These are phyloP conservation scores for Tinamus guttatus DNA, from an alignment of 2,113 vertebrate genomes.

Conservation along the genomic window DNA sequence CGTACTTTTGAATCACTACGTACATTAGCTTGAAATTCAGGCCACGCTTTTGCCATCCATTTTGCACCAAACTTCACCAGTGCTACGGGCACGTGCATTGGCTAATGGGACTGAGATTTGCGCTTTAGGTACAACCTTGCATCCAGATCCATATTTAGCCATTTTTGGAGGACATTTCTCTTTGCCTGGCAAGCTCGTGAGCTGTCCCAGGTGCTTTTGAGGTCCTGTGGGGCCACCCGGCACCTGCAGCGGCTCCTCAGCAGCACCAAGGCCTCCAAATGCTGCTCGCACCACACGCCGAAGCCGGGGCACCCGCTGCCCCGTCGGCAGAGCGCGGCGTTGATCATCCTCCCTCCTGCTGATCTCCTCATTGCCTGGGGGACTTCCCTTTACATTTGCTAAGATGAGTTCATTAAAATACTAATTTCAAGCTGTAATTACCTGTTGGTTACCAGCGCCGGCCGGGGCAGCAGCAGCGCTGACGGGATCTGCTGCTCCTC, in stretches of 20 bases:
- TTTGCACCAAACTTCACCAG: neutral
- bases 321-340: slow-evolving; percentile 60
- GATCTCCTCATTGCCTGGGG: slow-evolving; percentile 71
- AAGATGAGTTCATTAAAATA: slow-evolving; percentile 80
- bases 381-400: slow-evolving; percentile 72
- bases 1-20: neutral
- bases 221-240: neutral
- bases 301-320: neutral
- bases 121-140: neutral
- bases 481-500: neutral
- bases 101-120: rapidly evolving
- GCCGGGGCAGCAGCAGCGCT: neutral
- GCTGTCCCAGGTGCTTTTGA: neutral
- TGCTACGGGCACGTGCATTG: rapidly evolving
- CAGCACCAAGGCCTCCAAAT: neutral
- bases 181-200: neutral
- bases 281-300: neutral
- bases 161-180: neutral
- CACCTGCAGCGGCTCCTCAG: neutral
- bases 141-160: neutral
- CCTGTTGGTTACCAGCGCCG: slow-evolving; percentile 67
- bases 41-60: neutral
- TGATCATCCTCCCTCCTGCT: slow-evolving; percentile 63
- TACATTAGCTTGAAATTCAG: neutral
- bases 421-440: slow-evolving; percentile 81